Base-by-base conservation (phyloP, 2,113 vertebrate species). In the Gobio gobio region DNA sequence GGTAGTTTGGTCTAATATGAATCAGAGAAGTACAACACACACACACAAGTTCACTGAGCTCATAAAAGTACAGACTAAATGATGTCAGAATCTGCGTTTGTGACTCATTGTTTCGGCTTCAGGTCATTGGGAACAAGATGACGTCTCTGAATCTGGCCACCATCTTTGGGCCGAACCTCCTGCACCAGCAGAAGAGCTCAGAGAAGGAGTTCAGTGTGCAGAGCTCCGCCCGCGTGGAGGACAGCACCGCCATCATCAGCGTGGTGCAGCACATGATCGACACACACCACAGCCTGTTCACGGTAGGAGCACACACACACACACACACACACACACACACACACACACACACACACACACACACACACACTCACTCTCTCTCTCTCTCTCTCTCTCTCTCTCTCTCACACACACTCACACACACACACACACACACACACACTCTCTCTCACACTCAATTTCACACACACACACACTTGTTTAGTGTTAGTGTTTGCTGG, bases 71-170 rank as follows among this genome's bases (percentile, higher is more conserved):
- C 36, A 40, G 36, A 29, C 29, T 40, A 3, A 5, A 36, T 36
- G 36, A 36, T 36, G 36, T 3, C 36, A 5, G 36, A 36, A 36
- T 36, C 4, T 36, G 4, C 36, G 4, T 1, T 40, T 40, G 2
- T 33, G 33, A 3, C 33, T 33, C 33, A 33, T 33, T 33, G 40
- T 40, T 40, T 47, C 10, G 61, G 3, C 0, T 33, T 49, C 63
- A 99, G 98, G 88, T 97, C 75, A 95, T 95, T 85, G 98, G 98
- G 89, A 99, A 99, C 93, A 99, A 98, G 95, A 99, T 99, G 98
- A 99, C 97, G 7, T 96, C 98, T 0, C 95, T 97, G 36, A 99
- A 99, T 89, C 92, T 99, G 92, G 98, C 98, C 78, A 99, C 98
- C 77, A 97, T 99, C 91, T 98, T 99, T 89, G 98, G 98, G 24